A percentile compares a stretch with the other conserved stretches of the same genome.
Conservation (phyloP, 1,140 invertebrate genomes). For the Plectus sambesii region DNA sequence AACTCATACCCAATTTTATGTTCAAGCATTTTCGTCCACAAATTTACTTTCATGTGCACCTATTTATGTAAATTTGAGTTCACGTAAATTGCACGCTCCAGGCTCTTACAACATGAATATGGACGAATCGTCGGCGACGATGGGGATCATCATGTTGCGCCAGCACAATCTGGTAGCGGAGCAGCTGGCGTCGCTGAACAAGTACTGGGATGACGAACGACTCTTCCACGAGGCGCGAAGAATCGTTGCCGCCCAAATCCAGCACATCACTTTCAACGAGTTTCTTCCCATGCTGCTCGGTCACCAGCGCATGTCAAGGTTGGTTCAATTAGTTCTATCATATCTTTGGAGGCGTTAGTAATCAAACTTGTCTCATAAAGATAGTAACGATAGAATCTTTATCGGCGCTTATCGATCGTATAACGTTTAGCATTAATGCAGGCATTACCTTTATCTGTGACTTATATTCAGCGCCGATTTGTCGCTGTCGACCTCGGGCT, state of each 20-base stretch:
- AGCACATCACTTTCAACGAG: constrained; percentile 1
- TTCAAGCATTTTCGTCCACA: background rate
- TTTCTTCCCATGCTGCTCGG: background rate
- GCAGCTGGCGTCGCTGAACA: constrained; percentile 55
- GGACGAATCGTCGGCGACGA: constrained; percentile 81
- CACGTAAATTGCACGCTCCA: background rate
- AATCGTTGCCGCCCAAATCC: constrained; percentile 52
- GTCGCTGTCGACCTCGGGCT: too few relatives aligned
- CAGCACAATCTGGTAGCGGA: background rate
- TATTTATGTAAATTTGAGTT: background rate
- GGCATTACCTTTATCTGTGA: too few relatives aligned
- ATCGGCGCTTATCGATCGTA: too few relatives aligned
- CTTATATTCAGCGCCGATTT: too few relatives aligned
- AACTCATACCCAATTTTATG: background rate
- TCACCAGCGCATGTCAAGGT: too few relatives aligned
- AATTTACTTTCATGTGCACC: background rate
- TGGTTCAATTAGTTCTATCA: too few relatives aligned
- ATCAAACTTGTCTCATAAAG: too few relatives aligned
- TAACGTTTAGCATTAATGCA: too few relatives aligned
- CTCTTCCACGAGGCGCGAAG: constrained; percentile 70
- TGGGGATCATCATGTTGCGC: background rate
- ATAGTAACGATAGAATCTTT: too few relatives aligned
- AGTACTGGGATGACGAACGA: constrained; percentile 83
- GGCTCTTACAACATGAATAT: constrained; percentile 58
- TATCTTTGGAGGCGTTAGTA: too few relatives aligned